These are phyloP conservation scores for Cinara cedri DNA, from an alignment of 2,888 invertebrate species.

Conservation along the genomic window DNA sequence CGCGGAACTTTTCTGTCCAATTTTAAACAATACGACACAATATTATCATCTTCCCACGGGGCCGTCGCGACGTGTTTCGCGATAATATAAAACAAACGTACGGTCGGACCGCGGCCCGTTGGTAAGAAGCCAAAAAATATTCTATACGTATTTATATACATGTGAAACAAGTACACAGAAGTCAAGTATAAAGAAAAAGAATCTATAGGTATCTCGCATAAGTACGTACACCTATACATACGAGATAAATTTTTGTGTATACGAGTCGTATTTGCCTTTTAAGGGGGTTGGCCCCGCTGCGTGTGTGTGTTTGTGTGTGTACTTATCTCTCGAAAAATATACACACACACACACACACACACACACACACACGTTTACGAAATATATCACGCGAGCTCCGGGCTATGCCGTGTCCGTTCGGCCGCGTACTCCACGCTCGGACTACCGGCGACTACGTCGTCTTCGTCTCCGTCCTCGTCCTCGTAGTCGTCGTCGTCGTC, in stretches of 20 bases:
- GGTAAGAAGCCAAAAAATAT: conserved; percentile 29
- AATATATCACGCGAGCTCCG: not conserved
- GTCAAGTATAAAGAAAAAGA: not conserved
- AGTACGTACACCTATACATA: not conserved
- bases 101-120: conserved; percentile 1
- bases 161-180: not conserved
- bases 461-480: no score
- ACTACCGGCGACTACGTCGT: no score
- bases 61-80: conserved; percentile 7
- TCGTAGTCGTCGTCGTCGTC: no score
- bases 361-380: not conserved
- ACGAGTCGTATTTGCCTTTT: conserved; percentile 27
- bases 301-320: not conserved
- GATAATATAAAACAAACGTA: not conserved
- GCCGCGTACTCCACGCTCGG: conserved; percentile 17
- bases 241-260: no score
- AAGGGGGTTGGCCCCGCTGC: conserved; percentile 8
- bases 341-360: not conserved
- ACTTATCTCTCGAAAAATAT: conserved; percentile 28
- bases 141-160: not conserved
- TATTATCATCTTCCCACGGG: conserved; percentile 37
- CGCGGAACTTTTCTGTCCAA: conserved; percentile 9
- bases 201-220: not conserved
- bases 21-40: conserved; percentile 14
- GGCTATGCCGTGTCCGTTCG: not conserved